Evolutionary conservation across 2,797 vertebrate genomes (phyloP).

Genomic region (Sparus aurata): DNA sequence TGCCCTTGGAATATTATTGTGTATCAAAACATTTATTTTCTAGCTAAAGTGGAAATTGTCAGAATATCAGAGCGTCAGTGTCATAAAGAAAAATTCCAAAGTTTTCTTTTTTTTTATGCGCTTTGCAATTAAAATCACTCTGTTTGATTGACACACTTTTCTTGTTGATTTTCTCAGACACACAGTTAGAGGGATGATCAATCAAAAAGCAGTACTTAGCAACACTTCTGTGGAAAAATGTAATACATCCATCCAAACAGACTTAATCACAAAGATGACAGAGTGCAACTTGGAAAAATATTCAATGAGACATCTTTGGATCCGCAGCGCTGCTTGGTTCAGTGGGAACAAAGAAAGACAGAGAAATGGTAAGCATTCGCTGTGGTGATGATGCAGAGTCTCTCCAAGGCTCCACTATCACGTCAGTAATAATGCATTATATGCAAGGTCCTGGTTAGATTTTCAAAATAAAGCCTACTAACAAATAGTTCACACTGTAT

Average conservation of each 20-base stretch:
- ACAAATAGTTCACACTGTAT: too few relatives aligned
- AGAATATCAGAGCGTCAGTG: neutral
- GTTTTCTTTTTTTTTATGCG: slow-evolving; percentile 10
- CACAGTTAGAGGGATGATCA: slow-evolving; percentile 3
- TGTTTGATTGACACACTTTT: slow-evolving; percentile 29
- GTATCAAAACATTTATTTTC: neutral
- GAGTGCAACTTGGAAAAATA: neutral
- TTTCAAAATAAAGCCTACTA: too few relatives aligned
- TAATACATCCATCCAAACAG: slow-evolving; percentile 1
- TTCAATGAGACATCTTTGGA: too few relatives aligned
- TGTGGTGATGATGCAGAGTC: too few relatives aligned
- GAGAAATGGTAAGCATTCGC: too few relatives aligned
- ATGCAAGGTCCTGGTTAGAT: too few relatives aligned
- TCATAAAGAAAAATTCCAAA: slow-evolving; percentile 4
- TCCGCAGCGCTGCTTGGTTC: too few relatives aligned
- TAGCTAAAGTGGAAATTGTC: slow-evolving; percentile 18
- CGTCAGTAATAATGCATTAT: too few relatives aligned
- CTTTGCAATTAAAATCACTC: slow-evolving; percentile 32
- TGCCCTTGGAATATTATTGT: slow-evolving; percentile 16
- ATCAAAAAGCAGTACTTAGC: slow-evolving; percentile 11
- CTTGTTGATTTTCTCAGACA: neutral
- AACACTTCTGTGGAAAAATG: slow-evolving; percentile 4
- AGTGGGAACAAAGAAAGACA: too few relatives aligned
- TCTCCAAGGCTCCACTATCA: too few relatives aligned
- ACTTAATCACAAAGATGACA: slow-evolving; percentile 20